A percentile compares a stretch with the other conserved stretches of the same genome.
These are phyloP conservation scores for Lasioglossum lativentre DNA, from an alignment of 2,888 invertebrate genomes.

Conservation along the genomic window DNA sequence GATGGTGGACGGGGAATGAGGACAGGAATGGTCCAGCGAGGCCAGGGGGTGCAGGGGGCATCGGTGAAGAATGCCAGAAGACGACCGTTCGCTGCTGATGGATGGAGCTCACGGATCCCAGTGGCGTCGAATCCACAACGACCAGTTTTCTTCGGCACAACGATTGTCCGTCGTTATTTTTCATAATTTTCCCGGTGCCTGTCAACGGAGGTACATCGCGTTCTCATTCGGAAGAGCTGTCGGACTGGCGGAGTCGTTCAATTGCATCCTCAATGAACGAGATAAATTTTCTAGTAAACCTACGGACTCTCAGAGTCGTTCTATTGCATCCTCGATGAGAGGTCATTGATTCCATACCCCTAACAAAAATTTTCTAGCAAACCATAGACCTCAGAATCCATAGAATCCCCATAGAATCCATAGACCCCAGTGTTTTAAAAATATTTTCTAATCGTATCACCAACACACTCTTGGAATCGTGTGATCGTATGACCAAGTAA, in stretches of 20 bases:
- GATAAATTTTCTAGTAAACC: neutral
- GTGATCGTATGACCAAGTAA: neutral
- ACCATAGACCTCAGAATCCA: no score
- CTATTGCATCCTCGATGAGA: neutral
- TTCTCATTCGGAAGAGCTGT: neutral
- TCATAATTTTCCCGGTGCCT: neutral
- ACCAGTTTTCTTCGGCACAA: neutral
- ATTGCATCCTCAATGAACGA: neutral
- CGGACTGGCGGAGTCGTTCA: neutral
- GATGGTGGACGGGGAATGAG: constrained; percentile 72
- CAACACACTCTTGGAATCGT: neutral
- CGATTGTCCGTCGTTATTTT: neutral
- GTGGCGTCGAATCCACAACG: constrained; percentile 66
- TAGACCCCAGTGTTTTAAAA: neutral
- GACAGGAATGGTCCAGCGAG: constrained; percentile 70
- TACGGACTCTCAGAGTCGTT: neutral
- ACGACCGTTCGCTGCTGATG: constrained; percentile 75
- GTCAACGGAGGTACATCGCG: neutral
- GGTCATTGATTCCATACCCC: rapidly evolving
- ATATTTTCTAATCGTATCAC: neutral
- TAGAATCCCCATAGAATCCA: no score
- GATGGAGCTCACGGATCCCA: constrained; percentile 73
- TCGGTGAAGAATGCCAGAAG: constrained; percentile 72
- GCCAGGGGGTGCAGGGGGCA: constrained; percentile 50
- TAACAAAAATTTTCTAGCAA: neutral